These are phyloP conservation scores for Tokudaia tokunoshimensis DNA, from an alignment of 2,797 vertebrate species.

Conservation along the genomic window DNA sequence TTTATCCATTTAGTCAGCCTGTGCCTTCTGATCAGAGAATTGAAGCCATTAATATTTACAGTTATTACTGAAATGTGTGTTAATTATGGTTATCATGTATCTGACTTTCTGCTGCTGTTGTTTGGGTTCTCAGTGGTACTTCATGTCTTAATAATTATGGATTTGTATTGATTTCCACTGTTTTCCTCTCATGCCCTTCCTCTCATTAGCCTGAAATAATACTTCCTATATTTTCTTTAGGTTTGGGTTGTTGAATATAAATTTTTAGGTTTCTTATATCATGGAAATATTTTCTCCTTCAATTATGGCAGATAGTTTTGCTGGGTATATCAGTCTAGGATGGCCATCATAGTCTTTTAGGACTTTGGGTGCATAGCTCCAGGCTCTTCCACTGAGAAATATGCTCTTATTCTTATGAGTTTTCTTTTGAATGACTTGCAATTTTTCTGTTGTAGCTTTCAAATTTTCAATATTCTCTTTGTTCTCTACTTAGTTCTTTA, in stretches of 20 bases:
- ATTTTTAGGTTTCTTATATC: neutral
- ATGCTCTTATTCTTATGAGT: neutral
- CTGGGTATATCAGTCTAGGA: neutral
- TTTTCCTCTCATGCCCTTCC: neutral
- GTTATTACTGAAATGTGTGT: neutral
- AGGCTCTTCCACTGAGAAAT: neutral
- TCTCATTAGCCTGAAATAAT: neutral
- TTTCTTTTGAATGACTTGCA: neutral
- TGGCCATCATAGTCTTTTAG: neutral
- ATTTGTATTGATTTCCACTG: neutral
- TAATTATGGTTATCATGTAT: neutral
- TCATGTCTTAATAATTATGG: neutral
- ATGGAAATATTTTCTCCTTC: neutral
- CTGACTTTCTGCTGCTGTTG: neutral
- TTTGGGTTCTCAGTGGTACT: neutral
- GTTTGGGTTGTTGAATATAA: neutral
- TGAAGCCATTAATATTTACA: neutral
- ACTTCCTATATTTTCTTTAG: neutral
- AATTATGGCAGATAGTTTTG: neutral
- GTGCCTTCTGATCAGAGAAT: neutral
- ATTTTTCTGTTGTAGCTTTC: neutral
- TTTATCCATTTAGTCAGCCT: neutral
- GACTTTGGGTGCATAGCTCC: neutral
- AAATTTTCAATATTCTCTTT: neutral
- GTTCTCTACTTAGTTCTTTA: neutral